Evolutionary conservation across 2,113 vertebrate species (phyloP).

Genomic region (Hystrix cristata): DNA sequence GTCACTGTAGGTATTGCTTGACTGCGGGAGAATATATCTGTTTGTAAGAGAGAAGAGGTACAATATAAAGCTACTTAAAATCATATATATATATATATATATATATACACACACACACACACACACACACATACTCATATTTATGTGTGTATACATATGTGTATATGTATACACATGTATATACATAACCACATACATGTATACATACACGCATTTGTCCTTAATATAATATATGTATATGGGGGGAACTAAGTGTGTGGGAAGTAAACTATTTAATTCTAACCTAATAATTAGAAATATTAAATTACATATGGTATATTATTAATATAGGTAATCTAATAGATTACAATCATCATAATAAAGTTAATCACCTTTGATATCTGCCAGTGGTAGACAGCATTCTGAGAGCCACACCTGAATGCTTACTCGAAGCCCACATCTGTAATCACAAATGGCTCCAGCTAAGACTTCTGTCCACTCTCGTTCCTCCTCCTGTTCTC

Average conservation of each 20-base stretch:
- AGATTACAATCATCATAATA: background rate
- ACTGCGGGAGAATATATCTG: background rate
- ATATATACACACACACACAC: background rate
- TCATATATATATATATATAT: background rate
- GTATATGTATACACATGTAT: background rate
- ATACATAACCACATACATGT: too few species aligned
- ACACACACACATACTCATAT: too few species aligned
- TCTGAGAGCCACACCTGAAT: background rate
- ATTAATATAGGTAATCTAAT: conserved; percentile 12
- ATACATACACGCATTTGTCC: too few species aligned
- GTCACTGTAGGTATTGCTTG: background rate
- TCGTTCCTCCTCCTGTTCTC: background rate
- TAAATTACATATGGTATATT: background rate
- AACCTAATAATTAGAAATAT: background rate
- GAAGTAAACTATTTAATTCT: conserved; percentile 26
- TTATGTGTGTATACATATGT: background rate
- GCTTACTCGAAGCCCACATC: conserved; percentile 9
- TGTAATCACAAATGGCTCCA: background rate
- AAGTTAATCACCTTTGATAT: background rate
- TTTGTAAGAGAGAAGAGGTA: background rate
- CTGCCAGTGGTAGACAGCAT: background rate
- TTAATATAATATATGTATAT: background rate
- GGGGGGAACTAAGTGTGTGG: background rate
- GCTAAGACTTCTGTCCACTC: background rate
- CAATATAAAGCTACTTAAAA: background rate